phyloP scores from a whole-genome alignment of 2,888 invertebrate species.

The Chaitophorus viminalis region DNA sequence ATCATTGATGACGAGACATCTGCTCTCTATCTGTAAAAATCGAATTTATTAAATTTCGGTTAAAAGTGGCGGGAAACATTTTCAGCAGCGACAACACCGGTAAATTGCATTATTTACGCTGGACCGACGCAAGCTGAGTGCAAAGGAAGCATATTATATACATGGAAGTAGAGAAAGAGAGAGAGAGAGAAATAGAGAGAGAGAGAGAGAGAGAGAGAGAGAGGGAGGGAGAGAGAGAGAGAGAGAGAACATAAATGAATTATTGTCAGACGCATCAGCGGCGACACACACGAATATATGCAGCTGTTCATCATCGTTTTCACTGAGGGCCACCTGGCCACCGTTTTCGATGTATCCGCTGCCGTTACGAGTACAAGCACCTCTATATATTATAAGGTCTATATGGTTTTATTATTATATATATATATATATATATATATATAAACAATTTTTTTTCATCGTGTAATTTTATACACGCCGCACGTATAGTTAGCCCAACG shows the following conservation, averaged over 20 bases:
- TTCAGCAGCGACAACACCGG: not conserved
- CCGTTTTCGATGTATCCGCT: slow-evolving; percentile 58
- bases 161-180: not conserved
- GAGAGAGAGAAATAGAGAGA: slow-evolving; percentile 52
- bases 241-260: slow-evolving; percentile 60
- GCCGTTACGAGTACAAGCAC: slow-evolving; percentile 36
- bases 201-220: slow-evolving; percentile 61
- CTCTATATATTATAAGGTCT: slow-evolving; percentile 52
- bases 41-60: slow-evolving; percentile 44
- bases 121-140: slow-evolving; percentile 44
- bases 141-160: slow-evolving; percentile 23
- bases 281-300: slow-evolving; percentile 52
- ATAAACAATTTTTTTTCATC: too few species aligned
- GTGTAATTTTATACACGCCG: not conserved
- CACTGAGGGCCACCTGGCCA: slow-evolving; percentile 59
- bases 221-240: slow-evolving; percentile 61
- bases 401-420: slow-evolving; percentile 56
- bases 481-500: slow-evolving; percentile 45
- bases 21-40: slow-evolving; percentile 14
- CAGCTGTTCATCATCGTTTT: slow-evolving; percentile 62
- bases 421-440: too few species aligned
- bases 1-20: not conserved
- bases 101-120: slow-evolving; percentile 55
- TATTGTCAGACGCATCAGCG: slow-evolving; percentile 60
- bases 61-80: slow-evolving; percentile 48